Conservation (phyloP, 2,888 invertebrate genomes). For the Plutella xylostella region DNA sequence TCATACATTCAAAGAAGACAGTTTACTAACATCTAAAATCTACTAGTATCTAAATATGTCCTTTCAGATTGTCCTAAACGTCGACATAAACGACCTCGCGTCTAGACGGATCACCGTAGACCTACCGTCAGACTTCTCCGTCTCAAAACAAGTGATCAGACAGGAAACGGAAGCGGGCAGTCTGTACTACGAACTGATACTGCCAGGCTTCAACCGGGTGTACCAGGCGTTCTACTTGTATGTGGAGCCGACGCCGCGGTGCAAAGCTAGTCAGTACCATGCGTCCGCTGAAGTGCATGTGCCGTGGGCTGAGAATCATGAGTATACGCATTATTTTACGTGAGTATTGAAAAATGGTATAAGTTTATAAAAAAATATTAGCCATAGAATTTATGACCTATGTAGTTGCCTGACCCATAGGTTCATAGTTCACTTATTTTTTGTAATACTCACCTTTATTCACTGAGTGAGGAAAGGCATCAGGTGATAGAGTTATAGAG, state of each 20-base stretch:
- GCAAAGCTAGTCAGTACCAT: slow-evolving; percentile 55
- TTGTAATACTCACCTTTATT: no score
- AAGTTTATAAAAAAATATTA: no score
- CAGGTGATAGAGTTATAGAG: no score
- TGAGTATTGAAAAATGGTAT: no score
- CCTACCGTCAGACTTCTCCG: slow-evolving; percentile 41
- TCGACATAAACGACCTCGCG: slow-evolving; percentile 72
- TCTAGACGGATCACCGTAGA: slow-evolving; percentile 40
- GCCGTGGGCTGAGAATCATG: slow-evolving; percentile 76
- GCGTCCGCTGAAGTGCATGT: slow-evolving; percentile 71
- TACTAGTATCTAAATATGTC: no score
- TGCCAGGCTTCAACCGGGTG: slow-evolving; percentile 67
- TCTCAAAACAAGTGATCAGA: slow-evolving; percentile 43
- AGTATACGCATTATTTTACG: slow-evolving; percentile 71
- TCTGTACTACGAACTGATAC: slow-evolving; percentile 70
- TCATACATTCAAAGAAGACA: no score
- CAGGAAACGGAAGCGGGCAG: slow-evolving; percentile 68
- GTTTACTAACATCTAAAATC: no score
- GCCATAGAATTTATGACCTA: no score
- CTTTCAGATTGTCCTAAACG: slow-evolving; percentile 71
- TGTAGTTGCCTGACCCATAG: no score
- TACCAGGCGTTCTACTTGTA: slow-evolving; percentile 72
- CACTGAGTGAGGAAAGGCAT: no score
- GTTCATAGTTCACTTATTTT: no score
- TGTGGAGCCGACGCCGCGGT: slow-evolving; percentile 64